Base-by-base conservation (phyloP, 1,140 invertebrate species). In the Drosophila teissieri region DNA sequence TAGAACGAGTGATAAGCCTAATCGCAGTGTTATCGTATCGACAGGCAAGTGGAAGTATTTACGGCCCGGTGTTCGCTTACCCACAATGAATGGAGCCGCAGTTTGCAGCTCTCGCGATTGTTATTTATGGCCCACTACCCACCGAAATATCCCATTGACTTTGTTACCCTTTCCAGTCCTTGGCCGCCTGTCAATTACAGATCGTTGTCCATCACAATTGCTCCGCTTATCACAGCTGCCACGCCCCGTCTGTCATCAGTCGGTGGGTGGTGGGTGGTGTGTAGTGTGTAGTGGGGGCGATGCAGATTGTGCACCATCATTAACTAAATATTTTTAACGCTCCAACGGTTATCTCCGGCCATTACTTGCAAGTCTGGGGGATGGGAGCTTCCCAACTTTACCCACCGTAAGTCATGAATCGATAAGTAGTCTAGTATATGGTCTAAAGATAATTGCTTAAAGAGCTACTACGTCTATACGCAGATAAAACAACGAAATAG, bases 271-370 rank as follows among this genome's bases (percentile, higher is more conserved):
- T 49, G 27, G 24, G 24, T 22, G 22, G 24, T 24, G 24, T 3
- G 4, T 31, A 6, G 6, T 31, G 27, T 31, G 6, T 31, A 31
- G 31, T 31, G 31, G 46, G 44, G 46, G 44, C 7, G 22, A 7
- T 48, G 45, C 48, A 31, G 19, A 49, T 49, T 49, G 27, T 49
- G 70, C 76, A 44, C 45, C 63, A 78, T 85, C 81, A 78, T 63
- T 88, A 65, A 82, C 85, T 72, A 82, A 78, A 75, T 81, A 67
- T 78, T 85, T 82, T 88, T 44, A 56, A 56, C 53, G 60, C 54
- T 39, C 67, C 64, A n/a, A 15, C 45, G 37, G 44, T 45, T 68
- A 68, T 68, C 64, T 19, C 11, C 2, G 37, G 36, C 27, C 60
- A 68, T 68, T 68, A 68, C 60, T 68, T 42, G 64, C 64, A 68